Evolutionary conservation across 2,113 vertebrate species (phyloP), one percentile per base, ranked within the genome.

Genomic region (Indicator indicator): DNA sequence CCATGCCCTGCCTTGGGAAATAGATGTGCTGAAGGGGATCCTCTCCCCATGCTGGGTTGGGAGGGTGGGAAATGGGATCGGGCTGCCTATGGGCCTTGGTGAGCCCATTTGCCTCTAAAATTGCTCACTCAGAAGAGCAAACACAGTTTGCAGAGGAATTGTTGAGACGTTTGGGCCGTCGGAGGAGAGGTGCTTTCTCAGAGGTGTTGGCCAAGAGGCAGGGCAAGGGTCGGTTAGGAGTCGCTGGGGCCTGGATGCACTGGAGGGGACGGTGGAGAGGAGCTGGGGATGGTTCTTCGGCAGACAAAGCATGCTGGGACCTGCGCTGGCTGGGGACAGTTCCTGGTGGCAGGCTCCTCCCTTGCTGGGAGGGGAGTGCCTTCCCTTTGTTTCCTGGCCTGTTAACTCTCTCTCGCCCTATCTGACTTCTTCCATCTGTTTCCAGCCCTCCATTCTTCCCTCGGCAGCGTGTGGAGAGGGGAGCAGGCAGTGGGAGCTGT

Each of bases 321-420:
- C 64, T 93, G 88, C 5, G 23, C 54, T 95, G 83, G 73, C 81
- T 95, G 82, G 88, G 94, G 88, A 92, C 84, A 95, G 93, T 97
- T 96, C 96, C 96, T 96, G 95, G 87, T 97, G 89, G 79, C 81
- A 89, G 80, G 94, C 96, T 95, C 95, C 96, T 96, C 96, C 96
- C 88, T 96, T 87, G 50, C 64, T 90, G 89, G 93, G 94, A 93
- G 93, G 96, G 90, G 88, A 92, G 84, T 87, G 91, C 76, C 40
- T 95, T 96, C 88, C 77, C 97, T 97, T 97, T 97, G 97, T 97
- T 96, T 97, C 94, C 84, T 70, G 85, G 94, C 86, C 93, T 97
- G 94, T 97, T 96, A 97, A 97, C 97, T 96, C 97, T 96, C 92
- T 97, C 91, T 95, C 42, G 9, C 69, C 94, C 97, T 95, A 68